Percentiles rank a stretch among this genome's conserved stretches.
Evolutionary conservation across 2,888 invertebrate genomes (phyloP).

Genomic region (Xestia xanthographa): DNA sequence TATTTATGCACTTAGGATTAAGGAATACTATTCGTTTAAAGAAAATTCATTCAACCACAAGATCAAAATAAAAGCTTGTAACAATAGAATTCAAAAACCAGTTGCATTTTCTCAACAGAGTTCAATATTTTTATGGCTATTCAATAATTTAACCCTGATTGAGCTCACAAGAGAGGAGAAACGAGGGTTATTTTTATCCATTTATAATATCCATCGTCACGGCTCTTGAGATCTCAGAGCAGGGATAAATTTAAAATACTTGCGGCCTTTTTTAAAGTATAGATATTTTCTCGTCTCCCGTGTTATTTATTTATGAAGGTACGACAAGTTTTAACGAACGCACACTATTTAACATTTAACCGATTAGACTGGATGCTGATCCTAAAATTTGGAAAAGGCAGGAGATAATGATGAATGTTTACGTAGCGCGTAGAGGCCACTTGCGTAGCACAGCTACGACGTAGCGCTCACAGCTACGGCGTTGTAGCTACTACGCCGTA

Average conservation of each 20-base stretch:
- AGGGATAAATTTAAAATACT: neutral
- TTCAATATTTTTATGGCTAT: slow-evolving; percentile 1
- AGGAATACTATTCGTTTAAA: neutral
- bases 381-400: neutral
- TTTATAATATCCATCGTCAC: neutral
- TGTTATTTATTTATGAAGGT: neutral
- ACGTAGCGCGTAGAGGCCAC: neutral
- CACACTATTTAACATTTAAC: neutral
- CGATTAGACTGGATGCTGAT: neutral
- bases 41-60: neutral
- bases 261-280: neutral
- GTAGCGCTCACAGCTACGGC: slow-evolving; percentile 37
- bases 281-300: neutral
- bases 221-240: neutral
- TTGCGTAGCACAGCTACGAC: slow-evolving; percentile 36
- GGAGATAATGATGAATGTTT: neutral
- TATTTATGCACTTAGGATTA: no score
- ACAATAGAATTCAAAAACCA: neutral
- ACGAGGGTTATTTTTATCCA: neutral
- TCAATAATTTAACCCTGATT: slow-evolving; percentile 7
- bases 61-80: neutral
- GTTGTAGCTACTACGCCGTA: slow-evolving; percentile 28
- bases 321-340: neutral
- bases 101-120: neutral
- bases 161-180: neutral